phyloP scores from a whole-genome alignment of 2,113 vertebrate species.

The Xyliphius kryptos region DNA sequence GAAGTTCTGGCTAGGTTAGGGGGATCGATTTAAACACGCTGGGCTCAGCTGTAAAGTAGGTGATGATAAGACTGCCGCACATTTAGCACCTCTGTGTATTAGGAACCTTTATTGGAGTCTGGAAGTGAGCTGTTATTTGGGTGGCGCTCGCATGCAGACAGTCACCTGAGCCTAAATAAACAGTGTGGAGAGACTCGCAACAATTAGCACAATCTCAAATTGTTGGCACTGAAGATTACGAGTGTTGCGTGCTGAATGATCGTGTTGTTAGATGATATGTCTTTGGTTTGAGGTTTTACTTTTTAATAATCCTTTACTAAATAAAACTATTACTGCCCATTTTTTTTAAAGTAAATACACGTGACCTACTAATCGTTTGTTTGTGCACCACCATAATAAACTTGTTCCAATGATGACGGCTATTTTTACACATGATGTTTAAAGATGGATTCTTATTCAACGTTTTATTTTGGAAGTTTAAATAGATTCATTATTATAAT shows the following conservation, averaged over 20 bases:
- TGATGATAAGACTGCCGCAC: conserved; percentile 32
- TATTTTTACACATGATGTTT: too few species aligned
- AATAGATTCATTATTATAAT: too few species aligned
- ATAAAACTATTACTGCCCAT: too few species aligned
- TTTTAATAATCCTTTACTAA: too few species aligned
- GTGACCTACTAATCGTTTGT: too few species aligned
- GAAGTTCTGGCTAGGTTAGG: conserved; percentile 23
- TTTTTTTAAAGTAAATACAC: too few species aligned
- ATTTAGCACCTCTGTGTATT: conserved; percentile 26
- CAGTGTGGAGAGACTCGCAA: conserved; percentile 1
- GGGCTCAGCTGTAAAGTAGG: conserved; percentile 37
- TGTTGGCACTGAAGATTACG: conserved; percentile 19
- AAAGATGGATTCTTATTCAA: too few species aligned
- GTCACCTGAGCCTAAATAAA: conserved; percentile 22
- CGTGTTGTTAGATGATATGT: not conserved
- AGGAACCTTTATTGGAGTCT: conserved; percentile 25
- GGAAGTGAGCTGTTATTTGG: conserved; percentile 23
- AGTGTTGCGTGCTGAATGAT: conserved; percentile 7
- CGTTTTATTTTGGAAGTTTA: too few species aligned
- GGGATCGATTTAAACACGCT: conserved; percentile 20
- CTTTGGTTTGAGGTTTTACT: too few species aligned
- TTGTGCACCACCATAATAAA: too few species aligned
- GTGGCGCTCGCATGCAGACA: conserved; percentile 23
- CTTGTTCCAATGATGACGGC: too few species aligned
- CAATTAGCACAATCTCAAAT: conserved; percentile 32